phyloP scores from a whole-genome alignment of 2,797 vertebrate genomes.

The Crax fasciolata region DNA sequence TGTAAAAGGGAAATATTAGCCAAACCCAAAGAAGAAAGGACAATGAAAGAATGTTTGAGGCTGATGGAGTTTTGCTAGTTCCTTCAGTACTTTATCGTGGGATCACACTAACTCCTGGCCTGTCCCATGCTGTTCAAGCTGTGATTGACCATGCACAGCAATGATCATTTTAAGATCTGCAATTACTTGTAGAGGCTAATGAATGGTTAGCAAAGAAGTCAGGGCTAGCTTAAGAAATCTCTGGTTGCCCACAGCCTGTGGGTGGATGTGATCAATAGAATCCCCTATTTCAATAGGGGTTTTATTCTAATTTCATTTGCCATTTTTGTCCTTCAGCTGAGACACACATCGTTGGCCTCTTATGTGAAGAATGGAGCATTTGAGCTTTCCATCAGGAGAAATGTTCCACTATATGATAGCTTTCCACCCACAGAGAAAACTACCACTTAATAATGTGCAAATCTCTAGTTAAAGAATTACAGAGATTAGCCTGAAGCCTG shows the following conservation, averaged over 20 bases:
- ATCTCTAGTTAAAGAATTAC: constrained; percentile 72
- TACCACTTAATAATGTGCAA: constrained; percentile 59
- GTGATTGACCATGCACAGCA: not conserved
- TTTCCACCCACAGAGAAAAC: constrained; percentile 59
- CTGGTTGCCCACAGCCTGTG: not conserved
- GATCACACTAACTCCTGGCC: not conserved
- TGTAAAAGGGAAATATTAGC: accelerated
- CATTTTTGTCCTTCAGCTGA: not conserved
- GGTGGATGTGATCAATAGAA: not conserved
- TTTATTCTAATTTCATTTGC: not conserved
- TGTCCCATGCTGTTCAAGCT: not conserved
- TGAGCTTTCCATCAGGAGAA: not conserved
- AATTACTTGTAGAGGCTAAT: not conserved
- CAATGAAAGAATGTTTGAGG: not conserved
- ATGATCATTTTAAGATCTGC: not conserved
- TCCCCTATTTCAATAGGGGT: not conserved
- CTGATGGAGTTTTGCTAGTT: not conserved
- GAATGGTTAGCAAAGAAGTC: not conserved
- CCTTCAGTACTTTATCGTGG: not conserved
- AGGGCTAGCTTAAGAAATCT: not conserved
- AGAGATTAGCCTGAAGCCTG: constrained; percentile 65
- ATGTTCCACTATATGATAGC: not conserved
- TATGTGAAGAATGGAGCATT: not conserved
- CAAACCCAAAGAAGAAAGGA: not conserved
- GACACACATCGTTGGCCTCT: not conserved